Percentiles rank a stretch among this genome's conserved stretches.
phyloP scores from a whole-genome alignment of 2,888 invertebrate genomes.

The Trilocha varians region DNA sequence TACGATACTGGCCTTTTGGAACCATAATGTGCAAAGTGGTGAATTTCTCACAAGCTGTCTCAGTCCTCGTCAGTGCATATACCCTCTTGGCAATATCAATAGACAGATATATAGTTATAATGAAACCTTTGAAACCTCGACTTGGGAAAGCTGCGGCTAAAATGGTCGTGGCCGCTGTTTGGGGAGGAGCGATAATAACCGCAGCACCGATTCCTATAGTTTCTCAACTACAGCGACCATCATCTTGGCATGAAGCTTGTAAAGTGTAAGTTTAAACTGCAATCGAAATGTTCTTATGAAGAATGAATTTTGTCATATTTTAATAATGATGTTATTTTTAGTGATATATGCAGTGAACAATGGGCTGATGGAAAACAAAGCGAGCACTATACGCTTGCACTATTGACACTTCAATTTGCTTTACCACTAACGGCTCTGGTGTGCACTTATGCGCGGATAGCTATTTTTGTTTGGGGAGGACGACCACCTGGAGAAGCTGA shows the following conservation, averaged over 20 bases:
- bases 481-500: constrained; percentile 91
- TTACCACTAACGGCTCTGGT: constrained; percentile 86
- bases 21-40: constrained; percentile 85
- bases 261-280: constrained; percentile 72
- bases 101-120: constrained; percentile 91
- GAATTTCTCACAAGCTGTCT: constrained; percentile 86
- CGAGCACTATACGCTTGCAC: constrained; percentile 82
- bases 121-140: constrained; percentile 88
- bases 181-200: constrained; percentile 83
- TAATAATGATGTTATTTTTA: constrained; percentile 25
- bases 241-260: constrained; percentile 75
- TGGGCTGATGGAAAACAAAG: constrained; percentile 78
- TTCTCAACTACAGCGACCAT: constrained; percentile 78
- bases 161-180: constrained; percentile 79
- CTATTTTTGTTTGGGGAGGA: constrained; percentile 88
- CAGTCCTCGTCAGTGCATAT: constrained; percentile 89
- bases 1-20: constrained; percentile 93
- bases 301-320: neutral
- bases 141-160: constrained; percentile 81
- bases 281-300: neutral
- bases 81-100: constrained; percentile 92
- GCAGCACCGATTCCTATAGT: constrained; percentile 87
- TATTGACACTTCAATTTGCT: constrained; percentile 88
- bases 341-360: constrained; percentile 81
- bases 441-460: constrained; percentile 90